Conservation (phyloP, 2,888 invertebrate genomes). For the Athetis lepigone region DNA sequence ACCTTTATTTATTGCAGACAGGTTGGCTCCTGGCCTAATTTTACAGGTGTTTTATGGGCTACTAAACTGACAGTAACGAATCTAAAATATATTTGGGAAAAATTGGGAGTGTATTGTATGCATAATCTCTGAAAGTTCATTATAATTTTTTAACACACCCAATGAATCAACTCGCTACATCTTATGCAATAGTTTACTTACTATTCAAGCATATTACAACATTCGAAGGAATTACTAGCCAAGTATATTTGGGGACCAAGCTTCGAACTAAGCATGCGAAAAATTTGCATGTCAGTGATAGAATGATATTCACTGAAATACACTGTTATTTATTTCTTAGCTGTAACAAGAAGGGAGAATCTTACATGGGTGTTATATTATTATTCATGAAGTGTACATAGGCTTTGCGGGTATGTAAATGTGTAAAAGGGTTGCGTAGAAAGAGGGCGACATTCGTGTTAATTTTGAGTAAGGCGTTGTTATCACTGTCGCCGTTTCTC, state of each 20-base stretch:
- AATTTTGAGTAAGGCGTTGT: conserved; percentile 13
- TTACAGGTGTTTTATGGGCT: not conserved
- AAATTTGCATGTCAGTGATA: conserved; percentile 1
- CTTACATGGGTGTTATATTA: conserved; percentile 11
- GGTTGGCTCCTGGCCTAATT: conserved; percentile 10
- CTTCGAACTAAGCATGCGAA: not conserved
- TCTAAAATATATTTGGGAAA: not conserved
- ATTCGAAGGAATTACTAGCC: conserved; percentile 16
- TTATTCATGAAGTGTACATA: conserved; percentile 30
- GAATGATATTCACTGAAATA: conserved; percentile 9
- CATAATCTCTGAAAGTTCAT: not conserved
- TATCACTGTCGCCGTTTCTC: conserved; percentile 4
- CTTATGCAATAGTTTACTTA: conserved; percentile 24
- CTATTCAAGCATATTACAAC: conserved; percentile 12
- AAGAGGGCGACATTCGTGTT: not conserved
- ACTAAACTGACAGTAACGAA: not conserved
- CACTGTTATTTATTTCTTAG: conserved; percentile 3
- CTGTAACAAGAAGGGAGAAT: not conserved
- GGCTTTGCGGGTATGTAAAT: conserved; percentile 21
- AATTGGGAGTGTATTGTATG: too few relatives aligned
- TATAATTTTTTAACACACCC: not conserved
- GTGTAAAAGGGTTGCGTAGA: not conserved
- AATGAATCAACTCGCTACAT: not conserved
- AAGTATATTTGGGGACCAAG: not conserved
- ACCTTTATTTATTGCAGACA: conserved; percentile 4